phyloP scores from a whole-genome alignment of 2,888 invertebrate genomes.

The Tetragnatha montana region DNA sequence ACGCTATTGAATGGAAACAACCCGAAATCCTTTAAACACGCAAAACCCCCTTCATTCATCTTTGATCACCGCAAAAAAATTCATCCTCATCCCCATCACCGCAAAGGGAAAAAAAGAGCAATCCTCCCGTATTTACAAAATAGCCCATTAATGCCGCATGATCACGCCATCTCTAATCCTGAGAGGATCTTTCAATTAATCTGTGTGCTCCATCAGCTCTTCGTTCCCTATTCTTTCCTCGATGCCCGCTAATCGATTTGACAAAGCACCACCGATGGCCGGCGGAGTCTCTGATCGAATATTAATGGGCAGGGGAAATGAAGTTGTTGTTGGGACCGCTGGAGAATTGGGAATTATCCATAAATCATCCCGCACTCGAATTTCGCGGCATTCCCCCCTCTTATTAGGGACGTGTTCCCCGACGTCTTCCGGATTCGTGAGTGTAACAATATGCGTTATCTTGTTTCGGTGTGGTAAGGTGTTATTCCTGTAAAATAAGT shows the following conservation, averaged over 20 bases:
- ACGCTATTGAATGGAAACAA: too few relatives aligned
- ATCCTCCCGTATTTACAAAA: neutral
- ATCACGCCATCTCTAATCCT: neutral
- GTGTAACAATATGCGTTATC: too few relatives aligned
- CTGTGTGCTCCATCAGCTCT: neutral
- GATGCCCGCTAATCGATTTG: conserved; percentile 32
- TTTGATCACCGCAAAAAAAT: neutral
- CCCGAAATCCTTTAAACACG: too few relatives aligned
- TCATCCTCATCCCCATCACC: neutral
- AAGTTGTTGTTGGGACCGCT: neutral
- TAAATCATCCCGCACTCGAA: conserved; percentile 31
- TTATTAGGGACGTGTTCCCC: too few relatives aligned
- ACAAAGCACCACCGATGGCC: conserved; percentile 32
- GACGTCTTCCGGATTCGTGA: too few relatives aligned
- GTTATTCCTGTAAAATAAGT: too few relatives aligned
- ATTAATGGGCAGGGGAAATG: conserved; percentile 40
- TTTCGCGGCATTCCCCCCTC: neutral
- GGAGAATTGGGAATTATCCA: conserved; percentile 20
- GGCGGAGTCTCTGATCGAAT: conserved; percentile 40
- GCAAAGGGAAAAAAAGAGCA: neutral
- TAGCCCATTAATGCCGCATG: neutral
- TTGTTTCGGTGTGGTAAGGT: too few relatives aligned
- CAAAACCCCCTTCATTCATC: too few relatives aligned
- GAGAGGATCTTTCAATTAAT: neutral
- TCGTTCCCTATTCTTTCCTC: conserved; percentile 28